phyloP scores from a whole-genome alignment of 1,140 invertebrate genomes.

The Trichonephila clavata region DNA sequence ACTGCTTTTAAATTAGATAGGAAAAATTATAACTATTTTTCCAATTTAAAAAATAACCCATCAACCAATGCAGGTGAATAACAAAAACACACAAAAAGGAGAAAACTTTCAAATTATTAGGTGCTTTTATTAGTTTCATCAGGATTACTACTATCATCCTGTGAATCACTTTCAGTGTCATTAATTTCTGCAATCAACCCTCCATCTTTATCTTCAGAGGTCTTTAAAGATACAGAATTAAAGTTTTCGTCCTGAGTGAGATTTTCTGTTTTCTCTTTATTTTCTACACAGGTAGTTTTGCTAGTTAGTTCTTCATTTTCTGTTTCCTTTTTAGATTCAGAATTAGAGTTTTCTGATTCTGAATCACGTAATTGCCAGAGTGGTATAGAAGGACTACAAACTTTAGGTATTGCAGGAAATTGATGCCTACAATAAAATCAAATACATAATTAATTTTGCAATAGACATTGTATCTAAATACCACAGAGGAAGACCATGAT shows the following conservation, averaged over 20 bases:
- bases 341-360: background rate
- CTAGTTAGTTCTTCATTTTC: background rate
- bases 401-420: constrained; percentile 24
- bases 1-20: too few relatives aligned
- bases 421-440: background rate
- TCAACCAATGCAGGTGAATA: too few relatives aligned
- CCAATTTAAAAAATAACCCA: too few relatives aligned
- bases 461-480: background rate
- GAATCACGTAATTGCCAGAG: background rate
- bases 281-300: background rate
- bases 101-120: too few relatives aligned
- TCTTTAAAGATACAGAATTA: background rate
- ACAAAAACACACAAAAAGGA: too few relatives aligned
- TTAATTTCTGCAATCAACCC: background rate
- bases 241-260: background rate
- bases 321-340: background rate
- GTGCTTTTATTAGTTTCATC: too few relatives aligned
- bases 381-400: background rate
- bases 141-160: background rate
- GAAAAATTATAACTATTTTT: too few relatives aligned
- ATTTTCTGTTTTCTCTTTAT: background rate
- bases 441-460: background rate
- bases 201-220: background rate
- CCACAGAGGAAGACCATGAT: background rate
- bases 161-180: background rate